phyloP scores from a whole-genome alignment of 1,140 invertebrate species.

The Papilio aristodemus region DNA sequence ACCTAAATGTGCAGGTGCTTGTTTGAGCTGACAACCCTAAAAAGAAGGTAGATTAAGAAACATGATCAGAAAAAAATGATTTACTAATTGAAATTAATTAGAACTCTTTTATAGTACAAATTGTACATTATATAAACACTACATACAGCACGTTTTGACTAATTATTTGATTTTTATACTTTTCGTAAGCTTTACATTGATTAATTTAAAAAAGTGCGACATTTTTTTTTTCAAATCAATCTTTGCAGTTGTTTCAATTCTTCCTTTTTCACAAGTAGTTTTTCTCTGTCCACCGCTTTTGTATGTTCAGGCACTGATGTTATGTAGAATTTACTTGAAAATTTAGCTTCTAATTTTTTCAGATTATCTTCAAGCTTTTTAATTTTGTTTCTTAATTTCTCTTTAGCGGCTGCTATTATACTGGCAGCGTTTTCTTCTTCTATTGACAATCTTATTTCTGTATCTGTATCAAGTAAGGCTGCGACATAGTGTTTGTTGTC shows the following conservation, averaged over 20 bases:
- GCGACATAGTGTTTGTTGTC: slow-evolving; percentile 47
- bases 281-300: slow-evolving; percentile 54
- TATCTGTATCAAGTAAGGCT: slow-evolving; percentile 54
- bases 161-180: too few relatives aligned
- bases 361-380: slow-evolving; percentile 61
- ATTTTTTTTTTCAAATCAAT: slow-evolving; percentile 46
- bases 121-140: too few relatives aligned
- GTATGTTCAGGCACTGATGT: slow-evolving; percentile 48
- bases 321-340: slow-evolving; percentile 51
- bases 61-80: too few relatives aligned
- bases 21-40: too few relatives aligned
- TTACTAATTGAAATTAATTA: too few relatives aligned
- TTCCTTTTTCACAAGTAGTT: slow-evolving; percentile 52
- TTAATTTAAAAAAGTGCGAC: neutral
- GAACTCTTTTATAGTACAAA: too few relatives aligned
- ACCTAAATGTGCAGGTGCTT: too few relatives aligned
- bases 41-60: too few relatives aligned
- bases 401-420: slow-evolving; percentile 50
- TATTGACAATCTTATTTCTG: slow-evolving; percentile 58
- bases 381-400: slow-evolving; percentile 60
- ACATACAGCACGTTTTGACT: too few relatives aligned
- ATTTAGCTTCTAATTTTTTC: slow-evolving; percentile 54
- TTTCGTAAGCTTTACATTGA: slow-evolving; percentile 18
- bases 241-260: slow-evolving; percentile 64
- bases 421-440: slow-evolving; percentile 47